Evolutionary conservation across 2,888 invertebrate species (phyloP), one percentile per base, ranked within the genome.

Genomic region (Abscondita cerata): DNA sequence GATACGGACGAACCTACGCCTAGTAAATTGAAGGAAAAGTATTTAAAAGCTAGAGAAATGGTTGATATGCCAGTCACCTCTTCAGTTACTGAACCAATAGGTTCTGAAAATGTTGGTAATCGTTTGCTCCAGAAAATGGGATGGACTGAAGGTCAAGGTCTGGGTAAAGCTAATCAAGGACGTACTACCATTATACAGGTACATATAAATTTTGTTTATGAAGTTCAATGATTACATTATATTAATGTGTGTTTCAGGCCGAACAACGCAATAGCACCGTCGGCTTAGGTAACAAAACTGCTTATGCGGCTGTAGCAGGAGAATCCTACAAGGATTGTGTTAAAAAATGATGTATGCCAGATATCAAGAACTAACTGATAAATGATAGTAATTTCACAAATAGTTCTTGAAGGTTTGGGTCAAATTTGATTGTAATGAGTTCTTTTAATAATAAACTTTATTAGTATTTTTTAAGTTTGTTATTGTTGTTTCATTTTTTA

Each of bases 121-220:
- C 92, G 95, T 76, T 84, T 99, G 79, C 80, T 99, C 66, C 96
- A 98, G 80, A 96, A 96, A 81, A 99, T 99, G 99, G 99, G 99
- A 2, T 99, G 99, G 99, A 92, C 92, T 4, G 96, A 96, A 77
- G 99, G 99, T 0, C 90, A 94, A 83, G 99, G 99, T 0, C 83
- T 99, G 16, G 98, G 99, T 0, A 93, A 93, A 78, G 86, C 88
- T 54, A 95, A 95, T 76, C 98, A 98, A 81, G 98, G 96, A 11
- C 84, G 95, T 72, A 93, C 95, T 18, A 93, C 92, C 54, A 97
- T 97, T 48, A 94, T 98, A 66, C 93, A 96, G 84, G 93, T 92
- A 63, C 81, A 82, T 58, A 2, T 48, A 41, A 18, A 41, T 4
- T 41, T 19, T 12, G n/a, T 13, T 25, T 8, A 33, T 33, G 9